These are phyloP conservation scores for Prunella himalayana DNA, from an alignment of 2,113 vertebrate genomes.

Conservation along the genomic window DNA sequence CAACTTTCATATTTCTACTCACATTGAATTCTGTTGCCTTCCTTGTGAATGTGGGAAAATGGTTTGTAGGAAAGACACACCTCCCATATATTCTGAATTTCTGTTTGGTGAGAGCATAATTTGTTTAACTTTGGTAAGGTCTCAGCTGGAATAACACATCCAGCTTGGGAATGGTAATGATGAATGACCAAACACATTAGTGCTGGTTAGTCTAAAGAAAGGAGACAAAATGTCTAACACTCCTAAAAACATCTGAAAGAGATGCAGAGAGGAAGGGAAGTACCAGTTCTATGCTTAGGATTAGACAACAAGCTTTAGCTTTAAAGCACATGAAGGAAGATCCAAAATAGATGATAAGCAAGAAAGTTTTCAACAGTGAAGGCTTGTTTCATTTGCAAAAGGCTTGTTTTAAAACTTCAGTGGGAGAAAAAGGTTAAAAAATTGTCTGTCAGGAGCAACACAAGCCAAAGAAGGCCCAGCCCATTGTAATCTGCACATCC, in stretches of 20 bases:
- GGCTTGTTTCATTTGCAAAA: neutral
- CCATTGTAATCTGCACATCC: neutral
- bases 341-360: neutral
- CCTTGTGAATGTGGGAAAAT: neutral
- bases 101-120: neutral
- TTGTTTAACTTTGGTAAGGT: neutral
- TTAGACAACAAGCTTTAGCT: neutral
- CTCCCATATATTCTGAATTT: neutral
- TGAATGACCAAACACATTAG: neutral
- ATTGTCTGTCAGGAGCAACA: neutral
- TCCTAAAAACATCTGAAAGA: neutral
- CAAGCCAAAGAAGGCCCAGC: neutral
- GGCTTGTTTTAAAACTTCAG: neutral
- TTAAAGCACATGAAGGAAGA: neutral
- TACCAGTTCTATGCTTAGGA: neutral
- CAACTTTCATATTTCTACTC: neutral
- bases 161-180: neutral
- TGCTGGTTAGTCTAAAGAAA: neutral
- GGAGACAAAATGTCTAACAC: fast-evolving
- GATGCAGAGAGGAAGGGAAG: neutral
- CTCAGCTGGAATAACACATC: neutral
- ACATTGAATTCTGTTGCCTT: neutral
- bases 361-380: neutral
- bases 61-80: neutral
- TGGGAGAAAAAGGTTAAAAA: neutral